Evolutionary conservation across 2,888 invertebrate genomes (phyloP).

Genomic region (Dascillus cervinus): DNA sequence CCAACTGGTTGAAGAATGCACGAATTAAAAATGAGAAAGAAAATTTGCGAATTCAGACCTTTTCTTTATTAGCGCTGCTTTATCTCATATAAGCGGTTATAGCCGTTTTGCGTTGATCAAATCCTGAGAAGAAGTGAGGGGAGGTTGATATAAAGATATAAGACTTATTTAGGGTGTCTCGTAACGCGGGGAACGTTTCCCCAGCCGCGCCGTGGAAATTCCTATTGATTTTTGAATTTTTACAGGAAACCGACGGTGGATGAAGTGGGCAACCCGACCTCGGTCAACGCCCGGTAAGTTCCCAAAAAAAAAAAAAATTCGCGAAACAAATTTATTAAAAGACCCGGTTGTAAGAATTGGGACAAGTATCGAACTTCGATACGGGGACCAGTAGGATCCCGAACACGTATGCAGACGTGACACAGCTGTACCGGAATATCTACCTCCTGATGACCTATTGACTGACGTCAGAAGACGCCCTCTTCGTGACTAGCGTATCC

Average conservation of each 20-base stretch:
- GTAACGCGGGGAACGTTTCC: too few relatives aligned
- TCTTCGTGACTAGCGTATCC: slow-evolving; percentile 34
- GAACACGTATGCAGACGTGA: slow-evolving; percentile 41
- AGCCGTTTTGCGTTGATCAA: too few relatives aligned
- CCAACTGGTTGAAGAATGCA: too few relatives aligned
- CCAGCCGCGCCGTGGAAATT: too few relatives aligned
- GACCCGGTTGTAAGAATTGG: slow-evolving; percentile 1
- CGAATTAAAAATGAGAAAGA: too few relatives aligned
- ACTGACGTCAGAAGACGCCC: slow-evolving; percentile 35
- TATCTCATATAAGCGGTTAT: too few relatives aligned
- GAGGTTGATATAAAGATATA: slow-evolving; percentile 34
- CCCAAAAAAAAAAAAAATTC: too few relatives aligned
- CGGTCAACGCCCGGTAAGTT: slow-evolving; percentile 86
- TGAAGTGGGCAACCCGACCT: slow-evolving; percentile 75
- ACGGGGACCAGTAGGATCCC: slow-evolving; percentile 38
- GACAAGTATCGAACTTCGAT: slow-evolving; percentile 17
- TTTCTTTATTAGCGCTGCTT: too few relatives aligned
- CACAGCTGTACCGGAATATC: slow-evolving; percentile 39
- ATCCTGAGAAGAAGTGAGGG: too few relatives aligned
- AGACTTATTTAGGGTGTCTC: slow-evolving; percentile 38
- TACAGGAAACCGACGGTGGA: slow-evolving; percentile 81
- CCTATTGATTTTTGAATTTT: slow-evolving; percentile 45
- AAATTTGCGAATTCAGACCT: too few relatives aligned
- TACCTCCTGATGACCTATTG: slow-evolving; percentile 36
- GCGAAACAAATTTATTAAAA: background rate